Percentiles rank a stretch among this genome's conserved stretches.
phyloP scores from a whole-genome alignment of 2,113 vertebrate genomes.

The Echinops telfairi region DNA sequence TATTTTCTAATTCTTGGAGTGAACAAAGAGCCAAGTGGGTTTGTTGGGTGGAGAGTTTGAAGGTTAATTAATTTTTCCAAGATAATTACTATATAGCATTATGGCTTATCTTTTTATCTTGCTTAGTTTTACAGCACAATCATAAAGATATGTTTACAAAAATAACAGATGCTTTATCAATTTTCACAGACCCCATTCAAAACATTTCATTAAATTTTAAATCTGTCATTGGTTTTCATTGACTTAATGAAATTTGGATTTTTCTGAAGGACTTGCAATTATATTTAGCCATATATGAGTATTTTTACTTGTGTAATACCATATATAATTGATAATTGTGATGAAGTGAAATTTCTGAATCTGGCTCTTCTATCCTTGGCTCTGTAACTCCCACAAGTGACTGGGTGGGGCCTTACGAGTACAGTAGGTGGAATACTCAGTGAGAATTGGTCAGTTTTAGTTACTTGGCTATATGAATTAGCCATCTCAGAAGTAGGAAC shows the following conservation, averaged over 20 bases:
- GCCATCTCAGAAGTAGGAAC: no score
- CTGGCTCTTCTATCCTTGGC: no score
- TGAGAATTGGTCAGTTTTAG: no score
- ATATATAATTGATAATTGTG: background rate
- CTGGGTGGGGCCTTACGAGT: no score
- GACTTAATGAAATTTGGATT: constrained; percentile 20
- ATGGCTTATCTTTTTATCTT: background rate
- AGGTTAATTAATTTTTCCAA: constrained; percentile 10
- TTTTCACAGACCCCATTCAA: constrained; percentile 1
- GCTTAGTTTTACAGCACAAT: background rate
- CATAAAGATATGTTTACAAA: background rate
- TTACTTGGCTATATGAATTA: no score
- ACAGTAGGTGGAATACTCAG: no score
- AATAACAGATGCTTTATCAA: background rate
- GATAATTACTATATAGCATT: background rate
- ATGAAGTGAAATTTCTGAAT: no score
- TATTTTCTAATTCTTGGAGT: constrained; percentile 1
- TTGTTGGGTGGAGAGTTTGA: background rate
- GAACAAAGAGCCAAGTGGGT: background rate
- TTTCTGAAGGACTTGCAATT: background rate
- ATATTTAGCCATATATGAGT: background rate
- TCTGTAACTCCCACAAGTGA: no score
- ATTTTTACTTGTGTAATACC: constrained; percentile 28
- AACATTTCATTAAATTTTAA: background rate
- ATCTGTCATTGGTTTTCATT: constrained; percentile 3